These are phyloP conservation scores for Barbus barbus DNA, from an alignment of 2,113 vertebrate species.

Conservation along the genomic window DNA sequence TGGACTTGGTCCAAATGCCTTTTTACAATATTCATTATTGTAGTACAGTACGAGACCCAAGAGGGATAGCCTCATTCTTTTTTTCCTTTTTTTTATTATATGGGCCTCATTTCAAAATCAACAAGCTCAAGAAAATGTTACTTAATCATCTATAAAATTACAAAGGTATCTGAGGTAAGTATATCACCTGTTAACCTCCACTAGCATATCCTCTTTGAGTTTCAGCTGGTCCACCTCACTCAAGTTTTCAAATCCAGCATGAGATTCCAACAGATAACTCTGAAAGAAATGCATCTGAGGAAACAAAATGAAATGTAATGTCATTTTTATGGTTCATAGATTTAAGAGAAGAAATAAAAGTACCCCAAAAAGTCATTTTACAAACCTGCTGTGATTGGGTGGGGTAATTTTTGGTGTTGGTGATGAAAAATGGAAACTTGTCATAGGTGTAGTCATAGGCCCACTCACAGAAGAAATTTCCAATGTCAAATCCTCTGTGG, in stretches of 20 bases:
- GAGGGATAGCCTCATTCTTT: neutral
- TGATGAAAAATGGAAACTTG: conserved; percentile 90
- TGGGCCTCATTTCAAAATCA: neutral
- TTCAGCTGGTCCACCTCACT: conserved; percentile 77
- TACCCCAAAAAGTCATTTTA: neutral
- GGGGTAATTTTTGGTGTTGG: conserved; percentile 81
- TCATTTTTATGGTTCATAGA: neutral
- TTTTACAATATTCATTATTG: neutral
- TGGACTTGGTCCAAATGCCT: conserved; percentile 32
- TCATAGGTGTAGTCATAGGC: conserved; percentile 93
- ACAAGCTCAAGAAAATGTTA: neutral
- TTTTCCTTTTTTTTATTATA: neutral
- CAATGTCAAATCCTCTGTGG: conserved; percentile 93
- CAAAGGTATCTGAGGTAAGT: neutral
- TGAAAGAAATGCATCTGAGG: conserved; percentile 87
- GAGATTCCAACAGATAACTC: conserved; percentile 83
- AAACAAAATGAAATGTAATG: neutral
- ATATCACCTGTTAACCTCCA: conserved; percentile 92
- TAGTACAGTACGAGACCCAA: conserved; percentile 28
- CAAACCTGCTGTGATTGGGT: conserved; percentile 87
- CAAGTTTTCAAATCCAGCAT: conserved; percentile 77
- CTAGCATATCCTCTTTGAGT: conserved; percentile 79
- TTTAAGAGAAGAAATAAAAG: neutral
- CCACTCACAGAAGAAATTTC: conserved; percentile 98
- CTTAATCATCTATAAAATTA: neutral